These are phyloP conservation scores for Piaya cayana DNA, from an alignment of 2,113 vertebrate genomes.

Conservation along the genomic window DNA sequence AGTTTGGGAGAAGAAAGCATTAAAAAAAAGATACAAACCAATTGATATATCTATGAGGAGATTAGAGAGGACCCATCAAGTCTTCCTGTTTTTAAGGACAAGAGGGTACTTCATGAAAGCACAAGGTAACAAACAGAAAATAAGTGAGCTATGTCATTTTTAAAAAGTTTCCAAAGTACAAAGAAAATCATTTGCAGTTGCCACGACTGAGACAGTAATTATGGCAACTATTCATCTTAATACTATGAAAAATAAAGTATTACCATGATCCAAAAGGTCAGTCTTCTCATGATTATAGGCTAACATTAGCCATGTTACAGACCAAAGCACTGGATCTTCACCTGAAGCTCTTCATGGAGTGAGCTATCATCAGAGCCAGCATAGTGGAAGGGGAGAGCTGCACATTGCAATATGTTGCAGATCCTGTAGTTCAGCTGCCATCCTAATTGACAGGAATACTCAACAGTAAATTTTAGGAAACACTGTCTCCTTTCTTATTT, in stretches of 20 bases:
- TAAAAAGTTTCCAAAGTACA: background rate
- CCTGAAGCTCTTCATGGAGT: background rate
- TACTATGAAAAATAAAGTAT: background rate
- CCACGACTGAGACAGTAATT: background rate
- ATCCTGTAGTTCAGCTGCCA: background rate
- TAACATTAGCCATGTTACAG: background rate
- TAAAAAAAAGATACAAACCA: background rate
- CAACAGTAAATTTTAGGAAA: background rate
- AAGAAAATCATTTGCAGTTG: background rate
- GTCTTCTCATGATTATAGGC: background rate
- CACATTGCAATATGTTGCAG: rapidly evolving
- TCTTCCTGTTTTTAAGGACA: slow-evolving; percentile 30
- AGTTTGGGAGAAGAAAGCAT: background rate
- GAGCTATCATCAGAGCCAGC: background rate
- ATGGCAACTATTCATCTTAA: background rate
- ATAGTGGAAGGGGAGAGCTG: background rate
- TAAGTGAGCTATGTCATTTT: background rate
- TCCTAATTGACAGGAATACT: background rate
- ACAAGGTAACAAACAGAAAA: background rate
- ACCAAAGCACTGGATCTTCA: background rate
- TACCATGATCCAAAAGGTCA: background rate
- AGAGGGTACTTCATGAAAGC: background rate
- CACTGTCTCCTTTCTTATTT: background rate
- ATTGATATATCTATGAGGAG: background rate
- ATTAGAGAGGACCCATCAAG: background rate